Percentiles rank a stretch among this genome's conserved stretches.
phyloP scores from a whole-genome alignment of 2,113 vertebrate species.

The Myrmophylax atrothorax region DNA sequence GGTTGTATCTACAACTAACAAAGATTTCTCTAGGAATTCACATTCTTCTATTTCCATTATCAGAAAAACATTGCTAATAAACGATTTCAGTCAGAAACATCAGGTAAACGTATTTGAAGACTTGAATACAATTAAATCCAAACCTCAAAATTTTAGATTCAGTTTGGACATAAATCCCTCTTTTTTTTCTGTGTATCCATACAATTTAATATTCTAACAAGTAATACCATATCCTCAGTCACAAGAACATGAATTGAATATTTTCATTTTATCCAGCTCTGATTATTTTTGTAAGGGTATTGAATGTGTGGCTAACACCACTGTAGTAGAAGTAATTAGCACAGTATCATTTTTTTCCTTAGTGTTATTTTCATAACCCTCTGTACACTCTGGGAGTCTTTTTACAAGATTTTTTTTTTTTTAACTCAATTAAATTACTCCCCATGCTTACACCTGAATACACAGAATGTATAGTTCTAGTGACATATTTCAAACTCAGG shows the following conservation, averaged over 20 bases:
- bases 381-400: not conserved
- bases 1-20: not conserved
- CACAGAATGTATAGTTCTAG: not conserved
- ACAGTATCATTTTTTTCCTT: not conserved
- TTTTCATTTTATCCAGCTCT: not conserved
- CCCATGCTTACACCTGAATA: not conserved
- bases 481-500: slow-evolving; percentile 14
- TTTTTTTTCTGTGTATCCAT: not conserved
- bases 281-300: not conserved
- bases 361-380: not conserved
- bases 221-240: not conserved
- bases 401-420: not conserved
- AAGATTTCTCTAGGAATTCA: not conserved
- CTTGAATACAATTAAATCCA: not conserved
- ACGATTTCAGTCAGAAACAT: not conserved
- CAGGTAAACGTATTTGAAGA: not conserved
- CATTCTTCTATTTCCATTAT: not conserved
- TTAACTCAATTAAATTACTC: not conserved
- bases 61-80: not conserved
- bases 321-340: not conserved
- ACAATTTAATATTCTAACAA: not conserved
- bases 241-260: not conserved
- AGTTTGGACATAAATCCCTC: not conserved
- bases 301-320: not conserved
- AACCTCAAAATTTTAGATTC: not conserved